These are phyloP conservation scores for Microctonus hyperodae DNA, from an alignment of 2,888 invertebrate genomes.

Conservation along the genomic window DNA sequence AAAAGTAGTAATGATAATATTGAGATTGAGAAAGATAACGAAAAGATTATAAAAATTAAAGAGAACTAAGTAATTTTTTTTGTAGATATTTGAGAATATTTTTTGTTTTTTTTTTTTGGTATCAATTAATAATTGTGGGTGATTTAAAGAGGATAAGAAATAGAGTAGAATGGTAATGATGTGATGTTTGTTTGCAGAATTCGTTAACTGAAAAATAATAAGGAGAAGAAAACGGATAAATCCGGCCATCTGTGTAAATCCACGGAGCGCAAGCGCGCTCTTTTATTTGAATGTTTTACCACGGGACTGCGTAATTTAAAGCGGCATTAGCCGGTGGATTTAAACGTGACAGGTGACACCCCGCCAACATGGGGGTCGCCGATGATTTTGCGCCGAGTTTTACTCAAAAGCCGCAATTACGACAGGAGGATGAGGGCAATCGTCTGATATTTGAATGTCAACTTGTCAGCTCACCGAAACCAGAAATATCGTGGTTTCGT, in stretches of 20 bases:
- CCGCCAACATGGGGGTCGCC: slow-evolving; percentile 76
- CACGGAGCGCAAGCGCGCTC: slow-evolving; percentile 16
- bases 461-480: slow-evolving; percentile 85
- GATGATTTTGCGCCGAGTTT: slow-evolving; percentile 98
- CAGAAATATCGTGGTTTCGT: slow-evolving; percentile 91
- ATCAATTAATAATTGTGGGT: no score
- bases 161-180: not conserved
- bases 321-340: slow-evolving; percentile 29
- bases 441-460: slow-evolving; percentile 94
- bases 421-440: slow-evolving; percentile 96
- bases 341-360: slow-evolving; percentile 36
- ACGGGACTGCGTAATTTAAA: slow-evolving; percentile 8
- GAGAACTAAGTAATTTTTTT: no score
- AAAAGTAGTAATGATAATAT: not conserved
- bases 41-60: no score
- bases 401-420: slow-evolving; percentile 95
- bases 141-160: no score
- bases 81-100: not conserved
- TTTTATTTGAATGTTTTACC: slow-evolving; percentile 21
- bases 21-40: not conserved
- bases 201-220: not conserved
- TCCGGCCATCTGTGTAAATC: not conserved
- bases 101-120: no score
- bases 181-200: not conserved
- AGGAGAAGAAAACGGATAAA: slow-evolving; percentile 3